Conservation (phyloP, 2,797 vertebrate genomes). For the Scleropages formosus region DNA sequence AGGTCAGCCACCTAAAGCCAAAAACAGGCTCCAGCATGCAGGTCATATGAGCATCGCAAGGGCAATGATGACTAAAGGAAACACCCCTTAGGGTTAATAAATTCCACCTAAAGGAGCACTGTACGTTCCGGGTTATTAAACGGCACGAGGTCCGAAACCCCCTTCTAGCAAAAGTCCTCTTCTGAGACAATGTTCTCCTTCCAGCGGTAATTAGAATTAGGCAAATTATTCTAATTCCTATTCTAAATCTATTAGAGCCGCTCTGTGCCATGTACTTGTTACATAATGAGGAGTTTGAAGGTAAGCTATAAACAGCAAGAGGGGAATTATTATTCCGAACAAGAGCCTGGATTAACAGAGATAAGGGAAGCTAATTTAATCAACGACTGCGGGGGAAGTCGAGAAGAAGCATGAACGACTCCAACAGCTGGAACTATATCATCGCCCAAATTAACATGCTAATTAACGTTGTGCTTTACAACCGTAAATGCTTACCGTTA, state of each 20-base stretch:
- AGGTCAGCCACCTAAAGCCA: no score
- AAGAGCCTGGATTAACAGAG: constrained; percentile 10
- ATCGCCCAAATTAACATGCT: not conserved
- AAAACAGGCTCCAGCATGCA: no score
- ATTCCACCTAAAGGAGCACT: no score
- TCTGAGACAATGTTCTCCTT: no score
- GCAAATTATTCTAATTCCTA: no score
- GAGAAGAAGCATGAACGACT: not conserved
- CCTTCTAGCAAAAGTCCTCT: not conserved
- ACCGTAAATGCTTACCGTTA: not conserved
- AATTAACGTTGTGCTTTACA: not conserved
- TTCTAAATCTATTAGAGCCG: not conserved
- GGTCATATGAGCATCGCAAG: no score
- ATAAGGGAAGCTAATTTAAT: constrained; percentile 9
- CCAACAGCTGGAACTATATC: not conserved
- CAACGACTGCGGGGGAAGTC: not conserved
- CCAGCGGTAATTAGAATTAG: no score
- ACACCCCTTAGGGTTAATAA: no score
- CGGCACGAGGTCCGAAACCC: not conserved
- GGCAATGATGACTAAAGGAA: no score
- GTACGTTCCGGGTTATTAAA: no score
- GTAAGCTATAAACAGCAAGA: not conserved
- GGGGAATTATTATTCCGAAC: not conserved
- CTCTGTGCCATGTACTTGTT: not conserved
- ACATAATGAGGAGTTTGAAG: not conserved